Evolutionary conservation across 2,888 invertebrate genomes (phyloP).

Genomic region (Podotricha telesiphe): DNA sequence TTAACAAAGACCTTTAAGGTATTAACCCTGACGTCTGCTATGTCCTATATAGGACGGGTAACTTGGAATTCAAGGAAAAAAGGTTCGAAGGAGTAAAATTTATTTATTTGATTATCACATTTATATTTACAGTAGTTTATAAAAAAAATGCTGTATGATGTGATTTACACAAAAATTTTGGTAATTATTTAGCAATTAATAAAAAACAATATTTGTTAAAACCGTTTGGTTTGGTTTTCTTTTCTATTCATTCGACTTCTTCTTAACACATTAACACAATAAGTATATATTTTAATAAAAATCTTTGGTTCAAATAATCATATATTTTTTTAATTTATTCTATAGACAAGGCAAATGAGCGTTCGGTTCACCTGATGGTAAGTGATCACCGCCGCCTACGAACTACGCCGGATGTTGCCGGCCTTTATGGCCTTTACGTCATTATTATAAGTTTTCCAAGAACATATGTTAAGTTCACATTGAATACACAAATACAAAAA

Average conservation of each 20-base stretch:
- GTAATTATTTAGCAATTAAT: not conserved
- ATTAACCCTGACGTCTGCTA: not conserved
- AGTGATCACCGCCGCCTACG: too few species aligned
- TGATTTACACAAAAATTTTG: not conserved
- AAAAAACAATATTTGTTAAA: not conserved
- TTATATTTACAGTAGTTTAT: conserved; percentile 14
- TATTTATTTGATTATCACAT: conserved; percentile 8
- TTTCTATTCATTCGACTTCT: not conserved
- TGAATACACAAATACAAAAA: too few species aligned
- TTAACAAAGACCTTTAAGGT: not conserved
- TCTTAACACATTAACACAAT: too few species aligned
- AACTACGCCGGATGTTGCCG: too few species aligned
- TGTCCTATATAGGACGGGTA: not conserved
- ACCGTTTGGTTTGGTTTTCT: not conserved
- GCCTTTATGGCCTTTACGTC: too few species aligned
- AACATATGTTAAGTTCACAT: too few species aligned
- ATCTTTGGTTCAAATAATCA: too few species aligned
- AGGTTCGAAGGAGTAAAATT: conserved; percentile 1
- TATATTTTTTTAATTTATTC: too few species aligned
- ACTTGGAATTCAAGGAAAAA: conserved; percentile 1
- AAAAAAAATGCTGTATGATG: conserved; percentile 11
- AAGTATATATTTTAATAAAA: too few species aligned
- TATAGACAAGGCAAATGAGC: too few species aligned
- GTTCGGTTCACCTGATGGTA: too few species aligned
- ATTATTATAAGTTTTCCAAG: too few species aligned